phyloP scores from a whole-genome alignment of 2,797 vertebrate species.

The Delichon dasypus region DNA sequence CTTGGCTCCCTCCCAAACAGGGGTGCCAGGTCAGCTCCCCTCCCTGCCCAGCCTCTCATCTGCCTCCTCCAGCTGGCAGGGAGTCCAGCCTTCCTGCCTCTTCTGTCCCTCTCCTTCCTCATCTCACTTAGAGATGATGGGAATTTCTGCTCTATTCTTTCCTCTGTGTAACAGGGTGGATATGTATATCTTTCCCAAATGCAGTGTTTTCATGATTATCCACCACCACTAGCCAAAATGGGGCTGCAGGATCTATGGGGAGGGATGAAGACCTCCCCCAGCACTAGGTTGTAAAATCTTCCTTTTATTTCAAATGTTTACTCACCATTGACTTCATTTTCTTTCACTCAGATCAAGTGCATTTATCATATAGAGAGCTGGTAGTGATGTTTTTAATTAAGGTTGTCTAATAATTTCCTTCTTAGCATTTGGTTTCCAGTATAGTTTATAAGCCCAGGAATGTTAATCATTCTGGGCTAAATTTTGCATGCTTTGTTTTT shows the following conservation, averaged over 20 bases:
- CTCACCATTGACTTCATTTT: background rate
- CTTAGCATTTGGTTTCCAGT: background rate
- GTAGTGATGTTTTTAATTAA: slow-evolving; percentile 28
- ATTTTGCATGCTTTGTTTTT: slow-evolving; percentile 24
- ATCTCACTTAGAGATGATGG: background rate
- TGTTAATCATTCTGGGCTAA: slow-evolving; percentile 1
- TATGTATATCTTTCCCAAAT: background rate
- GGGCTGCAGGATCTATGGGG: rapidly evolving
- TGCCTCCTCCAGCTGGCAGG: background rate
- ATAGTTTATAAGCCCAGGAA: background rate
- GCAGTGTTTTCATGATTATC: background rate
- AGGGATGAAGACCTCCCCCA: background rate
- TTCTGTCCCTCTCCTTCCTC: background rate
- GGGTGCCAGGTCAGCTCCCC: background rate
- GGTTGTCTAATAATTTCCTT: slow-evolving; percentile 8
- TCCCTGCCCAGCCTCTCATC: background rate
- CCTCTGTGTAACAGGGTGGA: background rate
- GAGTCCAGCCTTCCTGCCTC: background rate
- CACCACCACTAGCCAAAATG: background rate
- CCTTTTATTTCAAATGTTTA: background rate
- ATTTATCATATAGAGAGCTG: background rate
- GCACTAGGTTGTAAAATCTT: background rate
- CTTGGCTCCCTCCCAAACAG: background rate
- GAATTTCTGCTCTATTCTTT: background rate
- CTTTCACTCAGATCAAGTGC: background rate